These are phyloP conservation scores for Psittacula derbiana DNA, from an alignment of 2,797 vertebrate species.

Conservation along the genomic window DNA sequence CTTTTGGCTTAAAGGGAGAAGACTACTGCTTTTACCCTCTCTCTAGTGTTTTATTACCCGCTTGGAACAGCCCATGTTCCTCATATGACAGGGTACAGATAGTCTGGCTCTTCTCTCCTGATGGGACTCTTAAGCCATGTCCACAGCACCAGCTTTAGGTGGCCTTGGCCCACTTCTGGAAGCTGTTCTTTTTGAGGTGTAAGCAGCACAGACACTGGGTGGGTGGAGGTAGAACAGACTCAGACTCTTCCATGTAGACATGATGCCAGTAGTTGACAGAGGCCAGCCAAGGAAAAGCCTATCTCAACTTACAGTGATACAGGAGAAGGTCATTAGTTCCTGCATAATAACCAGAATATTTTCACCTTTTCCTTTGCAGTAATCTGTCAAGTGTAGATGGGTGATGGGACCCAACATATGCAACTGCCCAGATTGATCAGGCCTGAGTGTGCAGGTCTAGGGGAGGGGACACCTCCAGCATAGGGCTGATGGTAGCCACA, in stretches of 20 bases:
- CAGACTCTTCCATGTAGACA: neutral
- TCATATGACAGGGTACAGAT: neutral
- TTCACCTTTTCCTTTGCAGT: neutral
- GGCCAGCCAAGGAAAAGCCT: neutral
- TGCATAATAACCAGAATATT: neutral
- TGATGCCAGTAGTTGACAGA: neutral
- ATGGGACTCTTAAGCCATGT: neutral
- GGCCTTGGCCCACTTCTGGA: neutral
- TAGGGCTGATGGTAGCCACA: neutral
- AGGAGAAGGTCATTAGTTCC: neutral
- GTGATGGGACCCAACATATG: neutral
- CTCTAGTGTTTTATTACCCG: neutral
- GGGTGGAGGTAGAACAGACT: neutral
- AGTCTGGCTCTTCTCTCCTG: neutral
- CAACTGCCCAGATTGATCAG: neutral
- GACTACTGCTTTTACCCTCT: neutral
- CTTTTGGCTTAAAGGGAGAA: neutral
- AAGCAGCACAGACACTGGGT: neutral
- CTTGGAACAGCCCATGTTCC: neutral
- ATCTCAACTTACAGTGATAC: neutral
- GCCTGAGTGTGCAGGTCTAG: neutral
- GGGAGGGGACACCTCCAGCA: neutral
- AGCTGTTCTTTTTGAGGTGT: accelerated
- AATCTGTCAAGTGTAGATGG: neutral
- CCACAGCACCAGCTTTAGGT: neutral